Conservation (phyloP, 35 echinoderm and acorn worm genomes). For the Eucidaris tribuloides region DNA sequence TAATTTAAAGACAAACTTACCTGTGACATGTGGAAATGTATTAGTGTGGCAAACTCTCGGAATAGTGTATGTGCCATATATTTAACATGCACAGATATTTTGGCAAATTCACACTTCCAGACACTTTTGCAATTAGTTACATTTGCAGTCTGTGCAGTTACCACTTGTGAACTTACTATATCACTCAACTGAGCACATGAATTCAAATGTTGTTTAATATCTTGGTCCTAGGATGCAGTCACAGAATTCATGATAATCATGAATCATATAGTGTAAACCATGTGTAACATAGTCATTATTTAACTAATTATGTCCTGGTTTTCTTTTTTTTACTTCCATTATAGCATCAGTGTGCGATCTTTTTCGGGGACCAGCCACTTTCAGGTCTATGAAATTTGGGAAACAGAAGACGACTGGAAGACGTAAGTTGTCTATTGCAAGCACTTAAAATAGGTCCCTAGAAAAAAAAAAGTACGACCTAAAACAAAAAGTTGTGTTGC, state of each 20-base stretch:
- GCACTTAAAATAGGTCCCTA: too few relatives aligned
- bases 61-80: too few relatives aligned
- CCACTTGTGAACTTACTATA: conserved; percentile 11
- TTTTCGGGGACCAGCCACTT: conserved; percentile 28
- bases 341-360: conserved; percentile 38
- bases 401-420: conserved; percentile 45
- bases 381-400: conserved; percentile 53
- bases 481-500: too few relatives aligned
- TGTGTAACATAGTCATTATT: not conserved
- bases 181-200: conserved; percentile 24
- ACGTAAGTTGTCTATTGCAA: too few relatives aligned
- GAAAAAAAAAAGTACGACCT: not conserved
- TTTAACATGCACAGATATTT: too few relatives aligned
- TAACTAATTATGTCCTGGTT: too few relatives aligned
- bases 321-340: too few relatives aligned
- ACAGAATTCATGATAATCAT: not conserved
- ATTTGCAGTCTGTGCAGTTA: conserved; percentile 16
- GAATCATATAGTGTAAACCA: not conserved
- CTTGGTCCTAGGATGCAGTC: not conserved
- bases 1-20: too few relatives aligned
- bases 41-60: too few relatives aligned
- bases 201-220: not conserved
- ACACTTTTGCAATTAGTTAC: too few relatives aligned
- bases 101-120: too few relatives aligned
- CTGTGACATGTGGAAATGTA: too few relatives aligned